A percentile compares a stretch with the other conserved stretches of the same genome.
phyloP scores from a whole-genome alignment of 2,797 vertebrate genomes.

The Cirrhinus molitorella region DNA sequence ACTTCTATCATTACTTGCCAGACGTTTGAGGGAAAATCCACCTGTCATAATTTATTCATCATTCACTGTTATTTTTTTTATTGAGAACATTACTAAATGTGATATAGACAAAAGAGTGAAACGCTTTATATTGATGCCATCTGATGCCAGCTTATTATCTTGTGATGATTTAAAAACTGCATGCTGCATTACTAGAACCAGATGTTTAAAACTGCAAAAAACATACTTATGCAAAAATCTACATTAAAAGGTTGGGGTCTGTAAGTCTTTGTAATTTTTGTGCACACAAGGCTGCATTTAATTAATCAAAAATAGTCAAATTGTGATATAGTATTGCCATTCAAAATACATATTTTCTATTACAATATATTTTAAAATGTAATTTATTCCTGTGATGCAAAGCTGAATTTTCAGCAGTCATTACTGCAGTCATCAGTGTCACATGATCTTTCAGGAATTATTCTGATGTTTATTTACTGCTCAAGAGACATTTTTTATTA shows the following conservation, averaged over 20 bases:
- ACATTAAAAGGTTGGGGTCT: not conserved
- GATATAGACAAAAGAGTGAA: slow-evolving; percentile 24
- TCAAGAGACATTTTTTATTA: too few species aligned
- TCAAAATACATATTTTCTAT: not conserved
- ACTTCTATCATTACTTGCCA: slow-evolving; percentile 39
- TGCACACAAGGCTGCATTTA: not conserved
- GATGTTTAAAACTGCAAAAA: not conserved
- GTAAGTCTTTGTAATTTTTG: not conserved
- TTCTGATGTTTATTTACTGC: too few species aligned
- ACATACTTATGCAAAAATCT: too few species aligned
- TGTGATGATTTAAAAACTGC: not conserved
- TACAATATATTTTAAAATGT: not conserved
- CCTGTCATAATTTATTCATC: slow-evolving; percentile 50
- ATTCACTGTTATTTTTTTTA: slow-evolving; percentile 24
- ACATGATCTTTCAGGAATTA: not conserved
- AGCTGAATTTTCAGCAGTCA: not conserved
- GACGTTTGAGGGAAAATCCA: slow-evolving; percentile 35
- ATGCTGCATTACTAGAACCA: not conserved
- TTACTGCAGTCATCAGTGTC: not conserved
- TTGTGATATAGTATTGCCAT: not conserved
- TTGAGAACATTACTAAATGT: slow-evolving; percentile 41
- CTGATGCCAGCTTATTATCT: not conserved
- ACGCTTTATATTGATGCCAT: slow-evolving; percentile 21
- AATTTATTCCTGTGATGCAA: not conserved
- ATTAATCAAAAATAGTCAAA: not conserved